Percentiles rank a stretch among this genome's conserved stretches.
phyloP scores from a whole-genome alignment of 2,888 invertebrate genomes.

The Alentia gelatinosa region DNA sequence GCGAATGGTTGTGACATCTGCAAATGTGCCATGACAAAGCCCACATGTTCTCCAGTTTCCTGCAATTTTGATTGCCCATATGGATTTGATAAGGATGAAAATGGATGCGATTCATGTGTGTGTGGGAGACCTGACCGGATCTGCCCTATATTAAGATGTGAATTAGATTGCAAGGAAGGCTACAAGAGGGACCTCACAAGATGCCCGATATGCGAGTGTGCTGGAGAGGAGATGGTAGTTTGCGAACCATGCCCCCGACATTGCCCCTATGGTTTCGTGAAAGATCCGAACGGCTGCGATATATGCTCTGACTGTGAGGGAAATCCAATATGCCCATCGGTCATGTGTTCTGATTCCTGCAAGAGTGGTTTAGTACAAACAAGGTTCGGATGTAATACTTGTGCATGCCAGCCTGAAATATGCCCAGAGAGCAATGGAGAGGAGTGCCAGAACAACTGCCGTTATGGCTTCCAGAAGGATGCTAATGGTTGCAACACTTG shows the following conservation, averaged over 20 bases:
- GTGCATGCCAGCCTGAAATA: neutral
- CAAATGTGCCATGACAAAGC: neutral
- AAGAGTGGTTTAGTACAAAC: neutral
- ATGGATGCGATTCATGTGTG: slow-evolving; percentile 48
- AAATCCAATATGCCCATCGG: neutral
- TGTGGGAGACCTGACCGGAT: neutral
- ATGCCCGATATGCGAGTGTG: slow-evolving; percentile 60
- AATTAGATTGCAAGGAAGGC: slow-evolving; percentile 60
- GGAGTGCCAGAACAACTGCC: neutral
- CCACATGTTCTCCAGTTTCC: neutral
- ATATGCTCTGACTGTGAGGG: neutral
- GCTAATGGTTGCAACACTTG: slow-evolving; percentile 49
- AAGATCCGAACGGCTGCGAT: neutral
- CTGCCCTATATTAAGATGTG: slow-evolving; percentile 57
- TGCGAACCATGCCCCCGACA: neutral
- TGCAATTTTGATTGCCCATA: neutral
- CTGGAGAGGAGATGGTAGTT: too few relatives aligned
- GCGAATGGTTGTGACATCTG: slow-evolving; percentile 18
- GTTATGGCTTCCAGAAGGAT: slow-evolving; percentile 53
- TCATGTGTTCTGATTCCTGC: neutral
- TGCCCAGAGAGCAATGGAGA: neutral
- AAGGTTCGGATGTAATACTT: neutral
- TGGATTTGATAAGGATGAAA: neutral
- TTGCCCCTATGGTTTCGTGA: neutral
- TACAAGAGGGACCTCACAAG: slow-evolving; percentile 59